A percentile compares a stretch with the other conserved stretches of the same genome.
Evolutionary conservation across 2,113 vertebrate species (phyloP).

Genomic region (Recurvirostra avosetta): DNA sequence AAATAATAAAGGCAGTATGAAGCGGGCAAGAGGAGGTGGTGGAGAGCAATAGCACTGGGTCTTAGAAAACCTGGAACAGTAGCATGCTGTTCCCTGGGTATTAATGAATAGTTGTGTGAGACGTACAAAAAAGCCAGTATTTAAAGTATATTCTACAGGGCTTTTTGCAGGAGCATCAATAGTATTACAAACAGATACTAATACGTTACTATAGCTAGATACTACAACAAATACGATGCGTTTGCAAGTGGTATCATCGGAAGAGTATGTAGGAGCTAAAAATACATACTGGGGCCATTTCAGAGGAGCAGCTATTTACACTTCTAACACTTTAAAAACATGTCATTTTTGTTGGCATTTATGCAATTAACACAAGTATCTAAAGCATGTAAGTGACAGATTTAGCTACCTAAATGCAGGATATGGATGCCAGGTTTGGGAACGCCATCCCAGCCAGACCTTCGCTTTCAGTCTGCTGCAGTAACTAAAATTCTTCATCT

Average conservation of each 20-base stretch:
- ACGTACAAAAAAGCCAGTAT: neutral
- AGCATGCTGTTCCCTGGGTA: neutral
- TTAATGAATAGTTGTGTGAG: neutral
- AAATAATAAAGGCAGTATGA: neutral
- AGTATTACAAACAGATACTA: neutral
- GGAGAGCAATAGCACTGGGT: neutral
- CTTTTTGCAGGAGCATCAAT: neutral
- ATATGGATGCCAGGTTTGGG: neutral
- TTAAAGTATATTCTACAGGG: neutral
- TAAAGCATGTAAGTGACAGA: neutral
- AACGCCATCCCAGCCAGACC: neutral
- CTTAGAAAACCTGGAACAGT: constrained; percentile 28
- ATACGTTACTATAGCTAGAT: neutral
- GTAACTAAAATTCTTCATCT: neutral
- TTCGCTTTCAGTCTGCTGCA: neutral
- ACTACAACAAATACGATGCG: neutral
- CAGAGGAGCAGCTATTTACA: constrained; percentile 4
- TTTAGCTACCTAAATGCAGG: neutral
- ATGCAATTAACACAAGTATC: neutral
- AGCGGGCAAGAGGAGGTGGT: neutral
- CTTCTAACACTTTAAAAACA: neutral
- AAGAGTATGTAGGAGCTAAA: neutral
- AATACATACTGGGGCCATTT: neutral
- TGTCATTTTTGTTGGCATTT: neutral
- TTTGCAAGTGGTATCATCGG: neutral